Evolutionary conservation across 2,113 vertebrate genomes (phyloP).

Genomic region (Centropus bengalensis): DNA sequence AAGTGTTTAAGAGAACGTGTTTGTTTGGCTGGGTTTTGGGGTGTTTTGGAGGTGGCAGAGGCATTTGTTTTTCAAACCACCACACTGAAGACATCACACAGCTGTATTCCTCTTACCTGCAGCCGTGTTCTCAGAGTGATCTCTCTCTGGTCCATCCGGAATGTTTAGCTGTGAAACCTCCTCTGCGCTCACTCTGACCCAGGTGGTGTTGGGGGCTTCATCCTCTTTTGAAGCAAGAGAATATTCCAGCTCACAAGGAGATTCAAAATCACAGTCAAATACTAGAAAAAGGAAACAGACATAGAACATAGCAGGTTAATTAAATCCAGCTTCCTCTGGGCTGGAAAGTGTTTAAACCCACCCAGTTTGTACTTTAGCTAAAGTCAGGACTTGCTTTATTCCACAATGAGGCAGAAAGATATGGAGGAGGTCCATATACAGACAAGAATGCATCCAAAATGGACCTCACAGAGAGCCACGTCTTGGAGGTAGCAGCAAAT

Average conservation of each 20-base stretch:
- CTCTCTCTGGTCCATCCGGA: constrained; percentile 46
- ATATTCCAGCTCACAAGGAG: constrained; percentile 81
- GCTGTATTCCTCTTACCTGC: constrained; percentile 70
- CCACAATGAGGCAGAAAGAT: neutral
- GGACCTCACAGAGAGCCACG: rapidly evolving
- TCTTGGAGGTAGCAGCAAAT: neutral
- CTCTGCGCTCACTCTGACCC: constrained; percentile 73
- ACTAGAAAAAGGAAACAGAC: constrained; percentile 64
- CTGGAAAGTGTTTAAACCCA: neutral
- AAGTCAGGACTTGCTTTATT: neutral
- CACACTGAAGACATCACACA: neutral
- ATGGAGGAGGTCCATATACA: neutral
- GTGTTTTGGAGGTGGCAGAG: rapidly evolving
- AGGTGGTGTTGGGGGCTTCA: constrained; percentile 51
- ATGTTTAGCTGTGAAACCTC: constrained; percentile 70
- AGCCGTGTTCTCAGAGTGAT: constrained; percentile 72
- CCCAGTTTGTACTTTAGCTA: neutral
- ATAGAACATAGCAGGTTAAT: neutral
- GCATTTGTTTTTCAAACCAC: neutral
- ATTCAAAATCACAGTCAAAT: constrained; percentile 83
- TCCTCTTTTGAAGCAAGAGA: constrained; percentile 61
- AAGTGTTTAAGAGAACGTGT: neutral
- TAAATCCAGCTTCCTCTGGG: neutral
- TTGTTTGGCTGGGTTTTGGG: neutral
- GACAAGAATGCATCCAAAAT: neutral